phyloP scores from a whole-genome alignment of 1,140 invertebrate species.

The Prorops nasuta region DNA sequence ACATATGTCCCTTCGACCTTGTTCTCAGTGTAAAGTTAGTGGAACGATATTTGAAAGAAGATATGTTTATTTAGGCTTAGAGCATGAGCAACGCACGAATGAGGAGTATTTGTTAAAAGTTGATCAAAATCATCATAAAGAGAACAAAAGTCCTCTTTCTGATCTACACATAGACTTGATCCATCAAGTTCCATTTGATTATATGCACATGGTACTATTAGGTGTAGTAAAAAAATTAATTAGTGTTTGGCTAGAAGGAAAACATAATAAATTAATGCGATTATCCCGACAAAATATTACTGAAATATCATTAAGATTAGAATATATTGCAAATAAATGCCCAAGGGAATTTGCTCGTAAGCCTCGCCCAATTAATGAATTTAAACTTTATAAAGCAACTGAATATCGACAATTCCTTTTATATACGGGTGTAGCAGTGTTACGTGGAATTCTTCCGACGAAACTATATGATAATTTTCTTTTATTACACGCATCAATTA shows the following conservation, averaged over 20 bases:
- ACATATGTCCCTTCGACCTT: conserved; percentile 11
- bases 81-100: conserved; percentile 1
- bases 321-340: conserved; percentile 4
- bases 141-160: not conserved
- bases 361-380: conserved; percentile 10
- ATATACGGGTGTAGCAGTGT: conserved; percentile 18
- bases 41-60: not conserved
- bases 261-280: not conserved
- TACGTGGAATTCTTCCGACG: conserved; percentile 11
- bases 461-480: conserved; percentile 18
- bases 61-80: not conserved
- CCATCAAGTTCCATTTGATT: conserved; percentile 5
- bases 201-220: conserved; percentile 12
- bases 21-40: conserved; percentile 15
- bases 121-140: conserved; percentile 8
- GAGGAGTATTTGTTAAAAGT: conserved; percentile 12
- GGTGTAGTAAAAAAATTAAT: conserved; percentile 12
- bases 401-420: conserved; percentile 19
- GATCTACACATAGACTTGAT: conserved; percentile 1
- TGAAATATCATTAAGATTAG: conserved; percentile 8
- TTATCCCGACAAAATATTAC: conserved; percentile 2
- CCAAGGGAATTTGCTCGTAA: conserved; percentile 21
- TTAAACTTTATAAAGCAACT: conserved; percentile 18
- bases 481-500: conserved; percentile 19
- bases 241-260: conserved; percentile 5